Base-by-base conservation (phyloP, 2,113 vertebrate species). In the Siphamia tubifer region DNA sequence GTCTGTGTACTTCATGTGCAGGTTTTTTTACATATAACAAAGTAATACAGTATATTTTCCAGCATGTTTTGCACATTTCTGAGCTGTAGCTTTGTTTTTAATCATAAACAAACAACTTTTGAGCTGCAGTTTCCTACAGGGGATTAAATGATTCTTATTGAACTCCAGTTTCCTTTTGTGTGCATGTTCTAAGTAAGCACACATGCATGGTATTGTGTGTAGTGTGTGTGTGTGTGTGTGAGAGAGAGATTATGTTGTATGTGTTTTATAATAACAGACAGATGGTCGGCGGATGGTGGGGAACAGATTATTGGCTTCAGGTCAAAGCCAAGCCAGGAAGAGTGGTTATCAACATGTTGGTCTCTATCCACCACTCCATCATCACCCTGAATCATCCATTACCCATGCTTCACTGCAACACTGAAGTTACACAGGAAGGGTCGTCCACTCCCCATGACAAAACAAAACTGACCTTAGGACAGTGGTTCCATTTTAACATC, bases 241-340 rank as follows among this genome's bases (percentile, higher is more conserved):
- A 16, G 11, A 32, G 49, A 28, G 5, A n/a, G 4, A 34, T n/a
- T 44, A 3, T 54, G 35, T 10, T 57, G 35, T 25, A 6, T 17
- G 30, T 20, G 6, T 42, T n/a, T 39, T 45, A 34, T 15, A 45
- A 55, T 35, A 17, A 12, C 21, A 39, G 35, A 42, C 69, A 68
- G 62, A 65, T 74, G 73, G 62, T 28, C 6, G 24, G 34, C 27
- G 1, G 30, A 55, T 34, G 35, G 21, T 53, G 54, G 67, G 76
- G 66, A 82, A 57, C 74, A 71, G 24, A 57, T 70, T 40, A 69
- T 68, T 79, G 75, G 75, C 68, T 28, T 16, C 36, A 53, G 45
- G 58, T 79, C 63, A 79, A 56, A 73, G 38, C 0, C 1, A 68
- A 36, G 34, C 48, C 10, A 9, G 45, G 25, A 30, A 74, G 61